Percentiles rank a stretch among this genome's conserved stretches.
These are phyloP conservation scores for Moxostoma hubbsi DNA, from an alignment of 2,797 vertebrate genomes.

Conservation along the genomic window DNA sequence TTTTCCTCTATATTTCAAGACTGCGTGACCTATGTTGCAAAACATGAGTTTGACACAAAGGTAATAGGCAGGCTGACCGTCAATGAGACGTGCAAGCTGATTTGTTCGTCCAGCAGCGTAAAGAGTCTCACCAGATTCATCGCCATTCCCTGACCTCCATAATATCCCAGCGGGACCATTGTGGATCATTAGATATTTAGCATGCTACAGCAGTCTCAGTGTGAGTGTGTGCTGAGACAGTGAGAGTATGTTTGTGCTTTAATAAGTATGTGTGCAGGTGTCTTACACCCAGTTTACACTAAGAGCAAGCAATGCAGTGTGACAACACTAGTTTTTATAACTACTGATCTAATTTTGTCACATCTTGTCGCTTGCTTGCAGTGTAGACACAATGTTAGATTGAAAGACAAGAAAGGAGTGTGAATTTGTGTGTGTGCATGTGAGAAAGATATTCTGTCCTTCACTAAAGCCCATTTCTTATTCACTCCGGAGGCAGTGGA, in stretches of 20 bases:
- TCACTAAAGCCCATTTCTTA: conserved; percentile 64
- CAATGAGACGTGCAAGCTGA: conserved; percentile 30
- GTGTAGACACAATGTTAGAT: not conserved
- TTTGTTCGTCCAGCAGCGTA: conserved; percentile 36
- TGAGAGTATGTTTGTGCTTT: conserved; percentile 1
- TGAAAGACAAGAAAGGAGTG: conserved; percentile 16
- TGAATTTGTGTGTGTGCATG: not conserved
- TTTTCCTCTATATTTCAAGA: conserved; percentile 9
- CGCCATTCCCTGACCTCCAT: conserved; percentile 63
- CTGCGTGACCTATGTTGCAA: conserved; percentile 17
- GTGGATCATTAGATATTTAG: conserved; percentile 56
- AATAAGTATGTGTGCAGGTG: not conserved
- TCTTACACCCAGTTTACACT: conserved; percentile 8
- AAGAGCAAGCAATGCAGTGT: not conserved
- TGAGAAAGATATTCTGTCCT: conserved; percentile 50
- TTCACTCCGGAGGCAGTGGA: conserved; percentile 61
- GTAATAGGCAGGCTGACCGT: conserved; percentile 30
- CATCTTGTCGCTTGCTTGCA: not conserved
- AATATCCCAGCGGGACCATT: conserved; percentile 52
- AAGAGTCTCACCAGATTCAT: conserved; percentile 31
- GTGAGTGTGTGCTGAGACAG: not conserved
- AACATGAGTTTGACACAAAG: conserved; percentile 1
- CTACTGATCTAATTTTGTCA: conserved; percentile 19
- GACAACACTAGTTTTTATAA: conserved; percentile 28
- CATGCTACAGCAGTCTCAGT: conserved; percentile 19